phyloP scores from a whole-genome alignment of 1,140 invertebrate species.

The Aphaenogaster rudis region DNA sequence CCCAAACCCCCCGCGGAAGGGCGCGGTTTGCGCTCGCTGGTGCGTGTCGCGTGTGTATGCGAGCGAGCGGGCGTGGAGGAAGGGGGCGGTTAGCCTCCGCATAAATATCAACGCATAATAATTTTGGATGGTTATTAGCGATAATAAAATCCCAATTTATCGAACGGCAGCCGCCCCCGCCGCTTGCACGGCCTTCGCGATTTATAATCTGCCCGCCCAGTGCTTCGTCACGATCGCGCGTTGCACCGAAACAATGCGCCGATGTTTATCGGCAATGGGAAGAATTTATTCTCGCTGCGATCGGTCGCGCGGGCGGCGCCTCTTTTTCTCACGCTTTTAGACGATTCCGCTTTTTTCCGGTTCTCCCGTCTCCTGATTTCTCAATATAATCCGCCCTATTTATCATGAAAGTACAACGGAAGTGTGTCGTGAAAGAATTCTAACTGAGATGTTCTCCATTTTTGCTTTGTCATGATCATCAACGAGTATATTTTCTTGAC shows the following conservation, averaged over 20 bases:
- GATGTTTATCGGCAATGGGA: conserved; percentile 51
- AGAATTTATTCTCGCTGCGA: conserved; percentile 41
- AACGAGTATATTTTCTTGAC: conserved; percentile 7
- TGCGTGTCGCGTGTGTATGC: neutral
- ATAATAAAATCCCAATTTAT: conserved; percentile 86
- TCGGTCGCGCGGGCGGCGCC: no score
- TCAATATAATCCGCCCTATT: neutral
- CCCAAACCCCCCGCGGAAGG: conserved; percentile 3
- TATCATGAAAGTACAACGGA: neutral
- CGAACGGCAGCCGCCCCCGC: conserved; percentile 72
- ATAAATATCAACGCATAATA: conserved; percentile 85
- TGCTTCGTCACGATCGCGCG: conserved; percentile 76
- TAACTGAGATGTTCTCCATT: neutral
- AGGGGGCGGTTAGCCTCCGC: conserved; percentile 75
- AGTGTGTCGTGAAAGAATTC: neutral
- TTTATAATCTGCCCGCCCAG: conserved; percentile 81
- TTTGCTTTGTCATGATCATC: neutral
- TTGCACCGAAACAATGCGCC: conserved; percentile 57
- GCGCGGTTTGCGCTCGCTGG: conserved; percentile 8
- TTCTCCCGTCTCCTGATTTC: neutral
- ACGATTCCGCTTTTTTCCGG: neutral
- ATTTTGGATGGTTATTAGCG: conserved; percentile 85
- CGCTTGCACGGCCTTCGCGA: conserved; percentile 66
- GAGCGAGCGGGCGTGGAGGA: conserved; percentile 57
- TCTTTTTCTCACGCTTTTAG: conserved; percentile 15